phyloP scores from a whole-genome alignment of 2,888 invertebrate genomes.

The Lathronympha strigana region DNA sequence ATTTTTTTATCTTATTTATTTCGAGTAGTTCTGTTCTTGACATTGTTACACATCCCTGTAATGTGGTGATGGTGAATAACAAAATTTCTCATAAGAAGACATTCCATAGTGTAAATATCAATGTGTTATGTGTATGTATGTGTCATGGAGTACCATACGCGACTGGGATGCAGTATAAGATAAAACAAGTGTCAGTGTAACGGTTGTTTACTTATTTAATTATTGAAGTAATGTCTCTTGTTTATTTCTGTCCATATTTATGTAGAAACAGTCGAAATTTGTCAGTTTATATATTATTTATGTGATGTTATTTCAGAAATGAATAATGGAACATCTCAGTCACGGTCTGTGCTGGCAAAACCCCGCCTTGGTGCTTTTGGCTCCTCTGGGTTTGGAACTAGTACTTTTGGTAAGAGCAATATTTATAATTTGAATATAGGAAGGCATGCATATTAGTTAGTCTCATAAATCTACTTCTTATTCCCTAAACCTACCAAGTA shows the following conservation, averaged over 20 bases:
- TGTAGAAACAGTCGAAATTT: no score
- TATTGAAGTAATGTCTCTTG: no score
- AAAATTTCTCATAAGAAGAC: neutral
- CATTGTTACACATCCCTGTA: neutral
- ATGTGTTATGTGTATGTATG: conserved; percentile 19
- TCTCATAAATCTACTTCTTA: no score
- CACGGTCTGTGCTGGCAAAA: conserved; percentile 74
- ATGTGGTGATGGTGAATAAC: neutral
- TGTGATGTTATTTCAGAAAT: conserved; percentile 51
- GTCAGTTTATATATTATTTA: no score
- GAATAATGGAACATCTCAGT: conserved; percentile 70
- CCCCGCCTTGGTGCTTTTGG: conserved; percentile 77
- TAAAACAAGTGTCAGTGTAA: conserved; percentile 16
- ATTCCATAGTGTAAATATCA: neutral
- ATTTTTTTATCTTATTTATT: conserved; percentile 54
- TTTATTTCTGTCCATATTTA: no score
- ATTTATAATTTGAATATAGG: neutral
- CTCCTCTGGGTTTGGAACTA: conserved; percentile 65
- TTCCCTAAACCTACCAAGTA: no score
- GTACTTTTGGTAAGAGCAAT: conserved; percentile 69
- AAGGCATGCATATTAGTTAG: no score
- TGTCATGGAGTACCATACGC: conserved; percentile 12
- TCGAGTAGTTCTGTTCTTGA: neutral
- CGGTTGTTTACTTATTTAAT: conserved; percentile 26
- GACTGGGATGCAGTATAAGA: conserved; percentile 20